phyloP scores from a whole-genome alignment of 2,888 invertebrate genomes.

The Machimus rusticus region DNA sequence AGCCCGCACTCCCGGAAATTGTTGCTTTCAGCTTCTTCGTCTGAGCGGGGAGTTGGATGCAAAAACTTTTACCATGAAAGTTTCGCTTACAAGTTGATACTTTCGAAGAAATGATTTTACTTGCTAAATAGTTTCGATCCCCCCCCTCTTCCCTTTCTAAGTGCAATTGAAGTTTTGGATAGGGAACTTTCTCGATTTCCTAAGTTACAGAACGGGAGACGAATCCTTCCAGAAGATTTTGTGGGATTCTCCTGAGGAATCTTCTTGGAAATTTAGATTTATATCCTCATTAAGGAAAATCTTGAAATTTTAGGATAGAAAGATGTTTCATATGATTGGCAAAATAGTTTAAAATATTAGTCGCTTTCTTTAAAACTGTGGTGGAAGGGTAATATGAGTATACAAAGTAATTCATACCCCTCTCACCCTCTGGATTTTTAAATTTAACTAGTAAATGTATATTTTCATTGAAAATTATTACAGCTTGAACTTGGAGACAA shows the following conservation, averaged over 20 bases:
- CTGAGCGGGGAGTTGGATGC: background rate
- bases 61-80: background rate
- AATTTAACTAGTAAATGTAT: too few species aligned
- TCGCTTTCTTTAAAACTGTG: too few species aligned
- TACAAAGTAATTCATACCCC: too few species aligned
- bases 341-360: background rate
- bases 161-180: slow-evolving; percentile 4
- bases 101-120: slow-evolving; percentile 1
- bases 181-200: background rate
- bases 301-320: background rate
- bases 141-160: background rate
- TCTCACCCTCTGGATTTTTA: too few species aligned
- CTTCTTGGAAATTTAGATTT: background rate
- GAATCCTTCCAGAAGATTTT: background rate
- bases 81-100: slow-evolving; percentile 6
- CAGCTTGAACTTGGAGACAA: too few species aligned
- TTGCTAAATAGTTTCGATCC: slow-evolving; percentile 5
- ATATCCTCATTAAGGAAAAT: background rate
- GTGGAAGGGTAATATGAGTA: too few species aligned
- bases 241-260: background rate
- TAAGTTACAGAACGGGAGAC: background rate
- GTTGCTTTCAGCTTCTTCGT: background rate
- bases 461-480: too few species aligned
- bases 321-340: background rate
- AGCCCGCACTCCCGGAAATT: background rate